Evolutionary conservation across 1,140 invertebrate genomes (phyloP).

Genomic region (Drosophila kohkoa): DNA sequence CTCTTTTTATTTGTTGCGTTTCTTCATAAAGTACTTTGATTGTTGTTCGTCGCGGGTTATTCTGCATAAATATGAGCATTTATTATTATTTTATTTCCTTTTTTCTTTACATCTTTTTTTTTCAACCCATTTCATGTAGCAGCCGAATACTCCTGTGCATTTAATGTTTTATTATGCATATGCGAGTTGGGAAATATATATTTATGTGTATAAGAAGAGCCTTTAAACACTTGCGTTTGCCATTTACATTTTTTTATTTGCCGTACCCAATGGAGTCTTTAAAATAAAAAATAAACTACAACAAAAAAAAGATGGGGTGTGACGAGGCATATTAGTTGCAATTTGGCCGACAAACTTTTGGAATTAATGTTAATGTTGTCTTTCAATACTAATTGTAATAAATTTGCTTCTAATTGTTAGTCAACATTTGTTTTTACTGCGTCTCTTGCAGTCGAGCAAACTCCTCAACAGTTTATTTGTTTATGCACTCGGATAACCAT

Average conservation of each 20-base stretch:
- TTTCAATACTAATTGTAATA: no score
- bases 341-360: no score
- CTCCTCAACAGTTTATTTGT: neutral
- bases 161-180: constrained; percentile 19
- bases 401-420: no score
- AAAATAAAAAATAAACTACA: no score
- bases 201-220: neutral
- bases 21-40: constrained; percentile 11
- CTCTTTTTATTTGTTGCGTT: constrained; percentile 35
- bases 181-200: constrained; percentile 10
- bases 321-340: neutral
- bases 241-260: constrained; percentile 15
- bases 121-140: no score
- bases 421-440: no score
- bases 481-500: neutral
- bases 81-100: constrained; percentile 8
- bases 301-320: neutral
- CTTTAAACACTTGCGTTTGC: constrained; percentile 21
- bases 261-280: neutral
- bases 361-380: no score
- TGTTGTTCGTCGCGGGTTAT: constrained; percentile 35
- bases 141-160: neutral
- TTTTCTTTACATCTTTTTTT: constrained; percentile 45
- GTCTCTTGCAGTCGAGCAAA: no score
- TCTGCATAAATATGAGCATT: constrained; percentile 50